Evolutionary conservation across 1,140 invertebrate species (phyloP), one percentile per base, ranked within the genome.

Genomic region (Condylostylus longicornis): DNA sequence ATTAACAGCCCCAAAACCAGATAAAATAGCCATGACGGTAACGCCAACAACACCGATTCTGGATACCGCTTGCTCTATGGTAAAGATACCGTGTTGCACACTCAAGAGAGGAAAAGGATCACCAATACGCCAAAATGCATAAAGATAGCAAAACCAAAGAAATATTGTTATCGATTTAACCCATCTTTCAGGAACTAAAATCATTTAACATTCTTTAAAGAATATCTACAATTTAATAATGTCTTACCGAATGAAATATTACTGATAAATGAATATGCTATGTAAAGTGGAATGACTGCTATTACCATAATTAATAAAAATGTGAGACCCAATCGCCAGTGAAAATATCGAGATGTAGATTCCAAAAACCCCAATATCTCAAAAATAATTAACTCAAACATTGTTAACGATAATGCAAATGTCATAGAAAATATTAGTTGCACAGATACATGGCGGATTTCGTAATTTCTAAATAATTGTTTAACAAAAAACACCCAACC

Each of bases 331-430:
- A 93, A 61, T 57, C 91, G 86, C 94, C 94, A 98, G 59, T 93
- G 87, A 53, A 97, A 86, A 63, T 89, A 93, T 52, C 95, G 73
- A 18, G 91, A 97, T 62, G 89, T 95, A 58, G 60, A 72, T 55
- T 95, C 86, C 38, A 98, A 64, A 42, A 96, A 74, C 29, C 82
- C 93, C 34, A 97, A 66, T 54, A 99, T 99, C 70, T 99, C 96
- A 71, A 99, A 99, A 60, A 99, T 99, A 42, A 99, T 98, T 18
- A 99, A 68, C 61, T 99, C 95, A 67, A 98, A 99, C 88, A 99
- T 95, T 5, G 90, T 96, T 58, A 95, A 97, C 12, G 94, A 98
- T 3, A 99, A 64, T 5, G 95, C 82, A 62, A 99, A 95, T 27
- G 93, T 98, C 5, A 84, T 73, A 1, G 93, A 95, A 63, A 99